Conservation (phyloP, 2,113 vertebrate genomes). For the Falco punctatus region DNA sequence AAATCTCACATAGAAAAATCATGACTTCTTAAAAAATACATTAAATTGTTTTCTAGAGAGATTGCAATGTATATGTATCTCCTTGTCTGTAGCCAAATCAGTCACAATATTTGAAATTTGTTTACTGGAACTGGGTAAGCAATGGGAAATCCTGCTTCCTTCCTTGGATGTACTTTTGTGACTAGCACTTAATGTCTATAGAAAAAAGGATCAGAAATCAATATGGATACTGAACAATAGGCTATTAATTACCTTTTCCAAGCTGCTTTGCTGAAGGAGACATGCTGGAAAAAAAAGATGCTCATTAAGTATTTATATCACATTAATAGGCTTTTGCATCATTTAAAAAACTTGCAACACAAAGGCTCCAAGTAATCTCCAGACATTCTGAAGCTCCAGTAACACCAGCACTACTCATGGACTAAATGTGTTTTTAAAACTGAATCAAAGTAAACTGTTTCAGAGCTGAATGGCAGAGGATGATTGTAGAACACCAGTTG, state of each 20-base stretch:
- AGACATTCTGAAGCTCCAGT: background rate
- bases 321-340: background rate
- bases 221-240: background rate
- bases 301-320: constrained; percentile 42
- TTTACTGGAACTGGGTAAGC: background rate
- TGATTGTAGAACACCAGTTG: background rate
- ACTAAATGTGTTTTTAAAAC: background rate
- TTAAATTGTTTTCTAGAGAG: background rate
- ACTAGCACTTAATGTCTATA: background rate
- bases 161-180: constrained; percentile 2
- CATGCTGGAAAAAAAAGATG: constrained; percentile 14
- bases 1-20: background rate
- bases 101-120: background rate
- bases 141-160: constrained; percentile 32
- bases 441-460: background rate
- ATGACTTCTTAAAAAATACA: background rate
- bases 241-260: constrained; percentile 67
- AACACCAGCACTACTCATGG: background rate
- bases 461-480: background rate
- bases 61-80: background rate
- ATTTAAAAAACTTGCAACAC: background rate
- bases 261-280: constrained; percentile 39
- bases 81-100: background rate
- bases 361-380: background rate
- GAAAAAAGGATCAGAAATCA: background rate